Base-by-base conservation (phyloP, 1,140 invertebrate genomes). In the Pantala flavescens region DNA sequence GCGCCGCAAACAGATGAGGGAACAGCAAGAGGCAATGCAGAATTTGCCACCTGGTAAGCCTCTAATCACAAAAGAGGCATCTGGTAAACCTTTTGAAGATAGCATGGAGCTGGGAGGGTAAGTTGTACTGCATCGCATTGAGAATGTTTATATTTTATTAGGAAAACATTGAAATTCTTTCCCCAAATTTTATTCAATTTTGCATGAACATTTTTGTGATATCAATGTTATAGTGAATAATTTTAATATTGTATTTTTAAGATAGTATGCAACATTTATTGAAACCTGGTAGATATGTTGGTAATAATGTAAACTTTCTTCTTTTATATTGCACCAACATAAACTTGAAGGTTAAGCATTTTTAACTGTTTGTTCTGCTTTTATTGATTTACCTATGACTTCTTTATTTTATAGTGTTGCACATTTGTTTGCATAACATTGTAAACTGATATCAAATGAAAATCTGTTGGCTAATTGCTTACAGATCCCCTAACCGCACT, bases 1-100 rank as follows among this genome's bases (percentile, higher is more conserved):
- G 81, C 87, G 93, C 49, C 87, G 93, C 79, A 84, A 90, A 19
- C 93, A 94, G 81, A 85, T 93, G 78, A 84, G 90, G 43, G 92
- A 94, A 79, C 91, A 93, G 79, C 89, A 92, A 80, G 90, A 90
- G 76, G 84, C 85, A 24, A 81, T 84, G 75, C 80, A 82, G 78
- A 77, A 84, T 79, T 76, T 81, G 55, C 83, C 80, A 36, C 80
- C 82, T 14, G 83, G 83, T 7, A 83, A 84, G 78, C 81, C 81
- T 75, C 78, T 80, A 43, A 82, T 83, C 80, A 83, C 81, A 80
- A 78, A 80, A 77, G 80, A 79, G 71, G 28, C 28, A 2, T 75
- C 80, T 23, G 80, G 81, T 73, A 86, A 84, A 81, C 76, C 79
- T 75, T 78, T 78, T 71, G 84, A 86, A 74, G 85, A 86, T 70